Percentiles rank a stretch among this genome's conserved stretches.
phyloP scores from a whole-genome alignment of 2,113 vertebrate genomes.

The Puffinus mauretanicus region DNA sequence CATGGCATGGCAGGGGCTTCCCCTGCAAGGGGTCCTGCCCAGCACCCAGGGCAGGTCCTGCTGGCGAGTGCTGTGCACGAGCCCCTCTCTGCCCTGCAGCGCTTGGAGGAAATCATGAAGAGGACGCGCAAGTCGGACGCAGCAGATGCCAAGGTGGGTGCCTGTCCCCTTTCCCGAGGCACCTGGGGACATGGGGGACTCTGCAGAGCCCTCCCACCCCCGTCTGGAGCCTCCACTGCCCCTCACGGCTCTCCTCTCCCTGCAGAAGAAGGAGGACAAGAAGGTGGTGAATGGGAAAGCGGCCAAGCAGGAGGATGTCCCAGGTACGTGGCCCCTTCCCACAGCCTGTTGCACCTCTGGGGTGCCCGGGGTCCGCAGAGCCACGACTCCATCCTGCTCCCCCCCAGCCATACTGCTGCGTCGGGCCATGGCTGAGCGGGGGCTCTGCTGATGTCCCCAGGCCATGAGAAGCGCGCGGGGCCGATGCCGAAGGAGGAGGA shows the following conservation, averaged over 20 bases:
- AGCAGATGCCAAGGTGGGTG: constrained; percentile 81
- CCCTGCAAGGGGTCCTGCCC: neutral
- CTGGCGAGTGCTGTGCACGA: neutral
- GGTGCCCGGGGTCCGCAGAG: fast-evolving
- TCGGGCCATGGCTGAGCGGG: fast-evolving
- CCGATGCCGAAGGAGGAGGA: constrained; percentile 34
- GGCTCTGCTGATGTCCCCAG: neutral
- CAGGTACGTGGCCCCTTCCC: constrained; percentile 50
- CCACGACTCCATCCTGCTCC: neutral
- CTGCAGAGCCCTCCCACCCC: neutral
- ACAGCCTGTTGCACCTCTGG: neutral
- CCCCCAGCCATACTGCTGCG: constrained; percentile 41
- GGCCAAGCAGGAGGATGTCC: constrained; percentile 50
- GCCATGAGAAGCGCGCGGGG: constrained; percentile 27
- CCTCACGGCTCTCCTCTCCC: neutral
- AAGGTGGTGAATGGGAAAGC: constrained; percentile 78
- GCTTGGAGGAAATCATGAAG: constrained; percentile 98
- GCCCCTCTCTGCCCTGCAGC: constrained; percentile 67
- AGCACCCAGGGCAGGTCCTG: neutral
- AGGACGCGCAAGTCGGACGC: constrained; percentile 90
- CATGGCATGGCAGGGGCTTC: fast-evolving
- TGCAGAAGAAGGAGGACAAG: constrained; percentile 81
- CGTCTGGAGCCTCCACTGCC: fast-evolving
- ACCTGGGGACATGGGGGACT: neutral
- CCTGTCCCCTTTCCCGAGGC: fast-evolving